Evolutionary conservation across 2,888 invertebrate species (phyloP), one percentile per base, ranked within the genome.

Genomic region (Caenorhabditis becei): DNA sequence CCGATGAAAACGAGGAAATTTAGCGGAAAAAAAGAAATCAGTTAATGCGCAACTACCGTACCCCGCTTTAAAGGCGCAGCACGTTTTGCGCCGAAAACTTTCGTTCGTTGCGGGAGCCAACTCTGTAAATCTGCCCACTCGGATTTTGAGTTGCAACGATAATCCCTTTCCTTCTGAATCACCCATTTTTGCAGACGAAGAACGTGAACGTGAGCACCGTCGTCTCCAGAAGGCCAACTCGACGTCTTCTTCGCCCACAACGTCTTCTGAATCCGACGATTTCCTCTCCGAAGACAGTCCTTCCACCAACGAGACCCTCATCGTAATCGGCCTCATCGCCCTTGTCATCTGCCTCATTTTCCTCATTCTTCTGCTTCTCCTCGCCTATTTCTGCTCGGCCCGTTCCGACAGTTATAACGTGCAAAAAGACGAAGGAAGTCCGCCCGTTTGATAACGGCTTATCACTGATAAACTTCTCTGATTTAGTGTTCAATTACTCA

Each of bases 131-230:
- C n/a, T n/a, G n/a, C n/a, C n/a, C n/a, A n/a, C n/a, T n/a, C n/a
- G n/a, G n/a, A n/a, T n/a, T n/a, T n/a, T n/a, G n/a, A n/a, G n/a
- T n/a, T n/a, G n/a, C n/a, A n/a, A n/a, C n/a, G n/a, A n/a, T n/a
- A n/a, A n/a, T n/a, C n/a, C n/a, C n/a, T n/a, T n/a, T n/a, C n/a
- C n/a, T n/a, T n/a, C n/a, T n/a, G n/a, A n/a, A n/a, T n/a, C n/a
- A n/a, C n/a, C n/a, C n/a, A n/a, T n/a, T n/a, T 41, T 70, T 79
- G 41, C 67, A 79, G 79, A 80, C 49, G 77, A 80, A 56, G 54
- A 77, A 26, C 59, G 71, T 5, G 71, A 77, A 35, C 37, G 49
- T 14, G 63, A 70, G 49, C 53, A 77, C 28, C 71, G 77, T 23
- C 47, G 62, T n/a, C 3, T n/a, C 18, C 14, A 26, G 49, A 18